Evolutionary conservation across 1,140 invertebrate species (phyloP), one percentile per base, ranked within the genome.

Genomic region (Aradophagus sp.): DNA sequence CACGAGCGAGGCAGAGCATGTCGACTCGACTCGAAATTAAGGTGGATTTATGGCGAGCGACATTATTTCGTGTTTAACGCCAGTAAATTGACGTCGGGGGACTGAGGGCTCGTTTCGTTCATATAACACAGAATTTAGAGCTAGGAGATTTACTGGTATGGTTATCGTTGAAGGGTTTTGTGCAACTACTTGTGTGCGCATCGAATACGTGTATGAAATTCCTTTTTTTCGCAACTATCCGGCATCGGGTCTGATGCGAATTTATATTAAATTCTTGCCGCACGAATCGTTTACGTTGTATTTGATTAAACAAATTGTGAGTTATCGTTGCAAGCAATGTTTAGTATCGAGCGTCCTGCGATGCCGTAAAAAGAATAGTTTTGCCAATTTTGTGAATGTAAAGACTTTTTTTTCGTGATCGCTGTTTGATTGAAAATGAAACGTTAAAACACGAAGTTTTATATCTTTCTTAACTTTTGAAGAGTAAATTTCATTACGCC

Each of bases 51-150:
- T 68, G 74, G 63, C 58, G 52, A 53, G 56, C 66, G 66, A 75
- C 69, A 65, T 75, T 73, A 69, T 75, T 73, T 75, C 69, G 65
- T 65, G 74, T 72, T 75, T 72, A 75, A 66, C 69, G 69, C 61
- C 69, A 68, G 68, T 75, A 72, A 75, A 75, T 72, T 75, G 73
- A 65, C 63, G 55, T 61, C 73, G 59, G 62, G 59, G 66, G 69
- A 62, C 61, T 66, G 61, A 69, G 61, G 56, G 69, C 55, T 67
- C 53, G 68, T 65, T 71, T 71, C 61, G 68, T 71, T 71, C 68
- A 65, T 71, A 59, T 71, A 71, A 66, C 68, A 65, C 68, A 66
- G 62, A 69, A 66, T 75, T 73, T 73, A 69, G 69, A 67, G 61
- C 65, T 34, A 45, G 62, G 71, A 76, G 74, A 73, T 76, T 76